phyloP scores from a whole-genome alignment of 2,888 invertebrate species.

The Tetramorium bicarinatum region DNA sequence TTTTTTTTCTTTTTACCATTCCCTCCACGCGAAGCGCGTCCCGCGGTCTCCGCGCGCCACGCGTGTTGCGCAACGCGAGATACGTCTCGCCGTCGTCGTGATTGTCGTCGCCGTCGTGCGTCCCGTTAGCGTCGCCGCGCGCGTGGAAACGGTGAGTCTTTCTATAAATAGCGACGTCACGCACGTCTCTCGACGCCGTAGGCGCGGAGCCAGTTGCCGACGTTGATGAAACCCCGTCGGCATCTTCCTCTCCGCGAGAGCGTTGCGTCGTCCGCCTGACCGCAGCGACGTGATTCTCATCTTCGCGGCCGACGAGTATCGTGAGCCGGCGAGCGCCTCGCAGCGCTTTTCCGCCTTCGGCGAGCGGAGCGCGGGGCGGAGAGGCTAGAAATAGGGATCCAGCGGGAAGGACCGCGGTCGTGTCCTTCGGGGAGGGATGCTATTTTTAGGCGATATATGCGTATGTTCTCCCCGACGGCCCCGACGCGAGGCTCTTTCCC shows the following conservation, averaged over 20 bases:
- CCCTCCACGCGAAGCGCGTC: background rate
- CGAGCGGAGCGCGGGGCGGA: background rate
- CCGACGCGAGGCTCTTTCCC: background rate
- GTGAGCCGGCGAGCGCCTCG: too few relatives aligned
- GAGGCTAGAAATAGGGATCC: slow-evolving; percentile 57
- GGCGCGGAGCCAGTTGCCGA: background rate
- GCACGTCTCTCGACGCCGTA: slow-evolving; percentile 2
- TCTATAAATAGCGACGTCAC: slow-evolving; percentile 73
- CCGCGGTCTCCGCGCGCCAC: slow-evolving; percentile 12
- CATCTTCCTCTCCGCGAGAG: background rate
- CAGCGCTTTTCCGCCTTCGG: background rate
- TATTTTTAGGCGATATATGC: slow-evolving; percentile 69
- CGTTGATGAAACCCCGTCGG: background rate
- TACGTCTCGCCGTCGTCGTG: slow-evolving; percentile 1
- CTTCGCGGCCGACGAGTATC: too few relatives aligned
- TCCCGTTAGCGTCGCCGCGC: slow-evolving; percentile 46
- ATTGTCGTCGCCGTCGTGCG: background rate
- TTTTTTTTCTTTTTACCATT: background rate
- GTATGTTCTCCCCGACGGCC: background rate
- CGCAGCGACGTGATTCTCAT: background rate
- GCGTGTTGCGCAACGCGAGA: slow-evolving; percentile 21
- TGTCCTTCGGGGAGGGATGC: slow-evolving; percentile 62
- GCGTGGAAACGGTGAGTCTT: slow-evolving; percentile 65
- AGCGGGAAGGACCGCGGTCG: slow-evolving; percentile 52
- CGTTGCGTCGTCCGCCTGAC: background rate